Conservation (phyloP, 2,888 invertebrate species). For the Pilophorus perplexus region DNA sequence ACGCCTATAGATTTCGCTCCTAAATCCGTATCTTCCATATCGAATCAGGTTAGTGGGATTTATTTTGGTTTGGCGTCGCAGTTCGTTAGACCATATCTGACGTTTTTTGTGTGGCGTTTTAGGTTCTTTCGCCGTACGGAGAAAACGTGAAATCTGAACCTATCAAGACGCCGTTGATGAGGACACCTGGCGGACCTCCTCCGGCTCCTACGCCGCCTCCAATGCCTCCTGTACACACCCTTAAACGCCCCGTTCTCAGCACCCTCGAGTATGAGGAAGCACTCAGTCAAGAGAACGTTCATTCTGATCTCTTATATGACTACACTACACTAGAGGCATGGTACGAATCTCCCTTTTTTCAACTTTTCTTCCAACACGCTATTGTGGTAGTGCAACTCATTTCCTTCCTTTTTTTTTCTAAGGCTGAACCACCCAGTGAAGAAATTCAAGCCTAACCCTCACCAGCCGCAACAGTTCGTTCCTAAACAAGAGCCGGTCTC, state of each 20-base stretch:
- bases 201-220: constrained; percentile 55
- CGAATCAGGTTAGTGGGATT: constrained; percentile 51
- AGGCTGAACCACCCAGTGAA: constrained; percentile 89
- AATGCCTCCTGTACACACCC: constrained; percentile 57
- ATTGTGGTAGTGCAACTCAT: no score
- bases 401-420: no score
- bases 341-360: no score
- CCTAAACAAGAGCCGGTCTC: constrained; percentile 63
- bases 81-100: not conserved
- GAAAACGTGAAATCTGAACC: constrained; percentile 48
- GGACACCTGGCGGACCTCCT: constrained; percentile 46
- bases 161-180: constrained; percentile 49
- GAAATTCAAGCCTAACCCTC: constrained; percentile 67
- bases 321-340: constrained; percentile 81
- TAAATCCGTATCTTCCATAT: constrained; percentile 53
- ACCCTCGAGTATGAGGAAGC: constrained; percentile 76
- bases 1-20: constrained; percentile 53
- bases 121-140: constrained; percentile 53
- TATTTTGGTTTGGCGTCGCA: not conserved
- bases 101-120: not conserved
- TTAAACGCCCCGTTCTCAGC: constrained; percentile 75
- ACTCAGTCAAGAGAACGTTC: constrained; percentile 69
- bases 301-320: constrained; percentile 81
- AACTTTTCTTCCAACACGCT: no score
- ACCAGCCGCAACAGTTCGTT: constrained; percentile 54